phyloP scores from a whole-genome alignment of 2,797 vertebrate species.

The Xyrichtys novacula region DNA sequence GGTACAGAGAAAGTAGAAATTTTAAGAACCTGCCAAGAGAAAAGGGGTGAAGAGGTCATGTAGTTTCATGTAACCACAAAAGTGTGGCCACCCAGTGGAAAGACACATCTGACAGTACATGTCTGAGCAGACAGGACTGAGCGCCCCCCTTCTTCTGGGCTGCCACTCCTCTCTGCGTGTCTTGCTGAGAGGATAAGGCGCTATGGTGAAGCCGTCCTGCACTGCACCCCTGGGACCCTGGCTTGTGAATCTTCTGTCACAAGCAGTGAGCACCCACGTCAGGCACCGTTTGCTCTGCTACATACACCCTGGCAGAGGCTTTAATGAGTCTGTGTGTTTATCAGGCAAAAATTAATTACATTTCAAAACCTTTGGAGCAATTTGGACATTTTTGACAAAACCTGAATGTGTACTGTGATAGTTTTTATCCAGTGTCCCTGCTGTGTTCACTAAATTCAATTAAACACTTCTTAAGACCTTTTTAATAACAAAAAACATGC shows the following conservation, averaged over 20 bases:
- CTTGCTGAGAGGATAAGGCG: constrained; percentile 67
- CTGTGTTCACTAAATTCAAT: neutral
- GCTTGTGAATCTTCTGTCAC: constrained; percentile 64
- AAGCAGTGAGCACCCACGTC: constrained; percentile 56
- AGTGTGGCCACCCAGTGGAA: constrained; percentile 63
- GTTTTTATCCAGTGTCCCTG: neutral
- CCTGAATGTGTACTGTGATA: constrained; percentile 3
- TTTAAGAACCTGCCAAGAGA: constrained; percentile 48
- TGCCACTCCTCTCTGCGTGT: constrained; percentile 42
- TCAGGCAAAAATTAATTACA: constrained; percentile 19
- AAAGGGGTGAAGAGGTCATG: constrained; percentile 51
- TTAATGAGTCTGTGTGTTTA: constrained; percentile 49
- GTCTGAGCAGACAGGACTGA: constrained; percentile 69
- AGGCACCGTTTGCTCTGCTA: constrained; percentile 39
- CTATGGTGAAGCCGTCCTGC: constrained; percentile 53
- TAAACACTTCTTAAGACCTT: neutral
- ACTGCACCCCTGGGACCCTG: constrained; percentile 53
- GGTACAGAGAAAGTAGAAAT: constrained; percentile 22
- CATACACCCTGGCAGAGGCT: constrained; percentile 30
- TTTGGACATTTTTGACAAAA: constrained; percentile 2
- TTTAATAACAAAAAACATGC: neutral
- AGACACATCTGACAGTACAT: constrained; percentile 73
- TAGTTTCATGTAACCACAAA: constrained; percentile 57
- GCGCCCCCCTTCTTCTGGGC: constrained; percentile 65
- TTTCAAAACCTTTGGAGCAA: constrained; percentile 2